Conservation (phyloP, 2,888 invertebrate genomes). For the Tanaodytes sp. region DNA sequence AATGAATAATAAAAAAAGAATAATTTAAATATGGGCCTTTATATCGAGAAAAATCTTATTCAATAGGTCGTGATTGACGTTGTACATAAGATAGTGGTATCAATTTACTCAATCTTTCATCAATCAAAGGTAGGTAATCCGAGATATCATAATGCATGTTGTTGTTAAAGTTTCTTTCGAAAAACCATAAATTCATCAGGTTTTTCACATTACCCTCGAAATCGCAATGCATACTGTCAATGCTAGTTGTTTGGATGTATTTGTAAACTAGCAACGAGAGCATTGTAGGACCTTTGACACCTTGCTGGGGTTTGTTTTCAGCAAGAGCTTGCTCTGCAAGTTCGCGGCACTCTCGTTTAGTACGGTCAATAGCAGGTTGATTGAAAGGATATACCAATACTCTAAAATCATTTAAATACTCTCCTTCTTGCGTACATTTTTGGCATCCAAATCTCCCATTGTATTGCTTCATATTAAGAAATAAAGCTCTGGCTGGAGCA, state of each 20-base stretch:
- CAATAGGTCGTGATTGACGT: conserved; percentile 10
- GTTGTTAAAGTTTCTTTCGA: background rate
- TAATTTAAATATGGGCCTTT: conserved; percentile 6
- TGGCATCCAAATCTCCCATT: conserved; percentile 22
- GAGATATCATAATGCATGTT: background rate
- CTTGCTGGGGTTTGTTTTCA: background rate
- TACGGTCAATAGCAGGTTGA: conserved; percentile 1
- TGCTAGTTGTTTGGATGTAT: conserved; percentile 1
- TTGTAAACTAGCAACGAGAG: background rate
- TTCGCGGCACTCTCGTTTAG: background rate
- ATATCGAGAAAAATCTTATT: conserved; percentile 3
- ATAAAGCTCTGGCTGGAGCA: conserved; percentile 9
- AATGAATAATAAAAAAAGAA: conserved; percentile 3
- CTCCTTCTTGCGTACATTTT: conserved; percentile 16
- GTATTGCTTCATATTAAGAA: conserved; percentile 21
- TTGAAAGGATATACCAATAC: conserved; percentile 10
- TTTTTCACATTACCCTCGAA: conserved; percentile 18
- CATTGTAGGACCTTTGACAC: conserved; percentile 16
- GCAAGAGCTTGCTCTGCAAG: conserved; percentile 1
- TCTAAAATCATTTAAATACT: background rate
- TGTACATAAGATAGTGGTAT: conserved; percentile 13
- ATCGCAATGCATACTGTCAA: conserved; percentile 20
- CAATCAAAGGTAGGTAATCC: conserved; percentile 6
- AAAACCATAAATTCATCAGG: too few relatives aligned
- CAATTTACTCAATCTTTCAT: background rate